Base-by-base conservation (phyloP, 2,797 vertebrate genomes). In the Gymnoscopelus microlampas region DNA sequence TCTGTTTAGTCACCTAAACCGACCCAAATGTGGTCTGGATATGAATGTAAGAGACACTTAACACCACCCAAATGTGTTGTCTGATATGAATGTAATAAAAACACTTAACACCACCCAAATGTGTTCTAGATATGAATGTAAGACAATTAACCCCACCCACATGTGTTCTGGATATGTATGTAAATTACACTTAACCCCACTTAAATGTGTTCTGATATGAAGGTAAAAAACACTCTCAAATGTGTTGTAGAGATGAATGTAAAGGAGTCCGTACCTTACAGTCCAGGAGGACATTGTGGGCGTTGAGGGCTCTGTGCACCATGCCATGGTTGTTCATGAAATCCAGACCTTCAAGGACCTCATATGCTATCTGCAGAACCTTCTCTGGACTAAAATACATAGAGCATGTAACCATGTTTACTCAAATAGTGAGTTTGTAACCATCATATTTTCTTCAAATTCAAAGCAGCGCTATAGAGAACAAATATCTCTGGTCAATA, bases 261-360 rank as follows among this genome's bases (percentile, higher is more conserved):
- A 53, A n/a, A 26, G 26, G 15, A 59, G 47, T 61, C 2, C 0
- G 8, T 93, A 99, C 98, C 96, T 98, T 94, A 85, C 77, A 92
- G 85, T 98, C 97, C 94, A 97, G 81, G 72, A 98, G 94, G 71
- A 99, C 93, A 76, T 98, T 99, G 82, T 95, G 93, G 61, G 95
- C 93, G 3, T 92, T 94, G 23, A 99, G 95, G 0, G 97, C 95
- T 77, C 96, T 91, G 80, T 99, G 98, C 26, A 98, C 96, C 91
- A 99, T 94, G 15, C 94, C 93, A 56, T 98, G 93, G 73, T 92
- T 94, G 90, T 98, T 98, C 95, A 99, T 97, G 48, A 95, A 97
- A 0, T 96, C 94, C 83, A 99, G 91, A 19, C 96, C 98, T 75
- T 99, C 95, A 73, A 99, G 93, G 63, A 95, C 93, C 78, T 99